Evolutionary conservation across 1,140 invertebrate species (phyloP), one percentile per base, ranked within the genome.

Genomic region (Caligus rogercresseyi): DNA sequence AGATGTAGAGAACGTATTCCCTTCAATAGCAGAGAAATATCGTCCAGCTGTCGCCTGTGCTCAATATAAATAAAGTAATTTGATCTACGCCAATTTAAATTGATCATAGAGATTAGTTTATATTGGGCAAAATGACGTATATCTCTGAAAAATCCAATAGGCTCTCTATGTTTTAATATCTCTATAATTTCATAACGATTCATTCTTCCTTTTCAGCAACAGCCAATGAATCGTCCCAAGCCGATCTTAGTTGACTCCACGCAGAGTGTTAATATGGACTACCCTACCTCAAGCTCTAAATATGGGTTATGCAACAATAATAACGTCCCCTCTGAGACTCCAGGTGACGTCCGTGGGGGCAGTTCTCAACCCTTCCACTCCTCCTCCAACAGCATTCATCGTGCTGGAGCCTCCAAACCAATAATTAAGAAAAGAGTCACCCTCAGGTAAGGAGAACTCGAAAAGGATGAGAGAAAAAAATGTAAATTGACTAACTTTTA

Each of bases 381-480:
- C 20, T 21, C 54, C 24, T 56, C 54, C 54, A 21, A 20, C 18
- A 20, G 16, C 24, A n/a, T 21, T 18, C 15, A 56, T 21, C 15
- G 24, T 16, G 20, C 24, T 21, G n/a, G 18, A 23, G 20, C 24
- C 24, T 24, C 21, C 15, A 60, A 43, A 21, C 23, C 57, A 1
- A 25, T 26, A 25, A 60, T 60, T 16, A 60, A 60, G 57, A 60
- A 60, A 25, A 14, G 57, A 31, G 57, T 60, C 16, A 60, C 57
- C 18, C 57, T 60, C 16, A 60, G 57, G 57, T 60, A 60, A 60
- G 54, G n/a, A n/a, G n/a, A n/a, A n/a, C n/a, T n/a, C n/a, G n/a
- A n/a, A n/a, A n/a, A n/a, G n/a, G n/a, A n/a, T n/a, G n/a, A n/a
- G n/a, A n/a, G n/a, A n/a, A n/a, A n/a, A n/a, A n/a, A n/a, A n/a